Evolutionary conservation across 2,797 vertebrate species (phyloP).

Genomic region (Hafferia zeledoni): DNA sequence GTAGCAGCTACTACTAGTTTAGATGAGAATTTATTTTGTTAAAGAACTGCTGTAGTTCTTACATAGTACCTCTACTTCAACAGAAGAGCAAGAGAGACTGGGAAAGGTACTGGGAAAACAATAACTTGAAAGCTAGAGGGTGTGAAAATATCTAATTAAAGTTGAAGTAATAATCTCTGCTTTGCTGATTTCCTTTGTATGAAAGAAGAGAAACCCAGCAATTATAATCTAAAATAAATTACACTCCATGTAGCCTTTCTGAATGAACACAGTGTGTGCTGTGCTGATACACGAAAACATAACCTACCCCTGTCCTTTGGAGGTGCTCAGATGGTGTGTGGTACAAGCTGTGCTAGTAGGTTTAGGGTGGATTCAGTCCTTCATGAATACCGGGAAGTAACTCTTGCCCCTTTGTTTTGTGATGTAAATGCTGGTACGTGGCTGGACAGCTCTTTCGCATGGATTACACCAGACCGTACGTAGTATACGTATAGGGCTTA

Average conservation of each 20-base stretch:
- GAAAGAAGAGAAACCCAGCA: background rate
- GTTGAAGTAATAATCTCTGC: background rate
- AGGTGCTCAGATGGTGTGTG: background rate
- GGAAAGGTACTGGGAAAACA: background rate
- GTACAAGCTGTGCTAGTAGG: background rate
- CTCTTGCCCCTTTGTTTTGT: rapidly evolving
- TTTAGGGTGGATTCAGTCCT: background rate
- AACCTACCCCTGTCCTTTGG: background rate
- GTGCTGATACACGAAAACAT: background rate
- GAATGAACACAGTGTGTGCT: background rate
- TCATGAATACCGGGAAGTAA: background rate
- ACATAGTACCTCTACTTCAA: background rate
- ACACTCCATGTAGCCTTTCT: background rate
- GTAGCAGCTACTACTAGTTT: background rate
- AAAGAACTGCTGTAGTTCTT: background rate
- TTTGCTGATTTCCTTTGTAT: background rate
- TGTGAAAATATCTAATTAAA: conserved; percentile 34
- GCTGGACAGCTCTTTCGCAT: background rate
- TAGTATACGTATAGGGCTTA: rapidly evolving
- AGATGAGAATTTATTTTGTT: background rate
- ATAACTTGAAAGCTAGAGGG: background rate
- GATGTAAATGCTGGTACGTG: rapidly evolving
- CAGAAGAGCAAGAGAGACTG: background rate
- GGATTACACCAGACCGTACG: rapidly evolving
- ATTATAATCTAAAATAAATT: conserved; percentile 10